phyloP scores from a whole-genome alignment of 2,113 vertebrate species.

The Xiphophorus maculatus region DNA sequence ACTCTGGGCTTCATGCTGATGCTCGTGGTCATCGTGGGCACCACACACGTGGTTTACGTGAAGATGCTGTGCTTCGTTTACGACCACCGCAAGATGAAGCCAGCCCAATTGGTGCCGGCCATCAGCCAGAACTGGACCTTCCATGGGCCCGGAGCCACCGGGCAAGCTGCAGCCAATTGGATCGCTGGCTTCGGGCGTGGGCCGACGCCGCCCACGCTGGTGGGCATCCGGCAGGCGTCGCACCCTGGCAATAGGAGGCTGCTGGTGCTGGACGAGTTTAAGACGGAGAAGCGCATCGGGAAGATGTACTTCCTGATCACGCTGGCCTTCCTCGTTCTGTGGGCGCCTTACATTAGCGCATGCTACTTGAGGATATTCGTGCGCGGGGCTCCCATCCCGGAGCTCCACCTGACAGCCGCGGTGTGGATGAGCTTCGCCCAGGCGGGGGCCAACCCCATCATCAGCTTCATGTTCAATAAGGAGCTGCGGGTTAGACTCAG shows the following conservation, averaged over 20 bases:
- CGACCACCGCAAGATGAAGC: constrained; percentile 96
- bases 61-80: constrained; percentile 97
- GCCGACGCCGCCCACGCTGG: constrained; percentile 92
- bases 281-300: constrained; percentile 94
- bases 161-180: constrained; percentile 96
- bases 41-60: constrained; percentile 92
- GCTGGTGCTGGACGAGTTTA: constrained; percentile 95
- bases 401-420: constrained; percentile 90
- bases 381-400: constrained; percentile 85
- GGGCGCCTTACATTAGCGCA: constrained; percentile 93
- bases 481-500: constrained; percentile 90
- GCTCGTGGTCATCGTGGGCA: constrained; percentile 89
- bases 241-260: constrained; percentile 90
- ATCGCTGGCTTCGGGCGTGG: constrained; percentile 95
- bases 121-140: constrained; percentile 99
- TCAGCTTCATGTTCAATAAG: constrained; percentile 95
- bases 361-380: constrained; percentile 93
- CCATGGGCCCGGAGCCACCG: constrained; percentile 93
- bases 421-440: constrained; percentile 97
- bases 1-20: constrained; percentile 95
- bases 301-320: constrained; percentile 98
- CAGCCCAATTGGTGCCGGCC: constrained; percentile 92
- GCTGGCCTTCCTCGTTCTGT: constrained; percentile 90
- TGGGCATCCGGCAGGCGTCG: constrained; percentile 90
- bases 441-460: constrained; percentile 92